These are phyloP conservation scores for Prionailurus bengalensis DNA, from an alignment of 2,113 vertebrate genomes.

Conservation along the genomic window DNA sequence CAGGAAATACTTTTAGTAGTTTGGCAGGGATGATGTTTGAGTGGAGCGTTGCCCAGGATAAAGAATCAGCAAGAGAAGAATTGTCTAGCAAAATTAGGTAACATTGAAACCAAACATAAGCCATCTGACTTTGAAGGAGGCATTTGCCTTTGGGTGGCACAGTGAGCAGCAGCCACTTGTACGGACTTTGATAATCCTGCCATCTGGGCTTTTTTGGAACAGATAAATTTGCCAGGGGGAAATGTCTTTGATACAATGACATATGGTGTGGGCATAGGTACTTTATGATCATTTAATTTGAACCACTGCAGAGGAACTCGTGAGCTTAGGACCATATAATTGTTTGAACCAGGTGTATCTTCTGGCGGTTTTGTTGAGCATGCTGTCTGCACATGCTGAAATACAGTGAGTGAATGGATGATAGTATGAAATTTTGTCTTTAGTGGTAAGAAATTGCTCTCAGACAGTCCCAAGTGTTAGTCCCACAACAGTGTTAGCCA, in stretches of 20 bases:
- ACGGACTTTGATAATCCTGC: not conserved
- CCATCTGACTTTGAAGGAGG: not conserved
- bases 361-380: not conserved
- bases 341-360: not conserved
- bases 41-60: constrained; percentile 83
- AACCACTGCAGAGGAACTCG: not conserved
- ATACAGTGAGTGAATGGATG: not conserved
- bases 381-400: not conserved
- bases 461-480: not conserved
- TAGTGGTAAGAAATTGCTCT: constrained; percentile 38
- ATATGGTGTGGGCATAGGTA: not conserved
- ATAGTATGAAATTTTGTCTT: constrained; percentile 32
- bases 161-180: not conserved
- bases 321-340: not conserved
- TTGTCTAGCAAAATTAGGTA: constrained; percentile 86
- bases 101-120: constrained; percentile 21
- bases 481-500: not conserved
- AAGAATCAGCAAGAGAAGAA: constrained; percentile 77
- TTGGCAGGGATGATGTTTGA: constrained; percentile 87
- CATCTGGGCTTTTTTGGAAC: not conserved
- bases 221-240: constrained; percentile 3
- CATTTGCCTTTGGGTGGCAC: not conserved
- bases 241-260: constrained; percentile 16
- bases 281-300: not conserved
- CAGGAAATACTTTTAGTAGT: constrained; percentile 89